Base-by-base conservation (phyloP, 2,888 invertebrate genomes). In the Lissocephala sabroskyi region DNA sequence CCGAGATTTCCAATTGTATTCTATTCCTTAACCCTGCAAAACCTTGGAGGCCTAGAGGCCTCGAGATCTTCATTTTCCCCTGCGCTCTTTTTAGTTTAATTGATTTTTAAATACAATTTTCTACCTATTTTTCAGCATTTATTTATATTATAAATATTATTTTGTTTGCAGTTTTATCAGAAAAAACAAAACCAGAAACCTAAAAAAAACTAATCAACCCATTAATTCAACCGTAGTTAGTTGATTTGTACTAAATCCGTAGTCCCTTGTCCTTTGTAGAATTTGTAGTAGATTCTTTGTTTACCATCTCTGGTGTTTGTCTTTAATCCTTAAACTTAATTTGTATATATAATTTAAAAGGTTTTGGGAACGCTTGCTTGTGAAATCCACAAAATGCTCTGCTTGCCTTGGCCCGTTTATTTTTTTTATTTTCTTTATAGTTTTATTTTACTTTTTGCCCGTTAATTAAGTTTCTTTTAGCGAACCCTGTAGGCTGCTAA, bases 331-430 rank as follows among this genome's bases (percentile, higher is more conserved):
- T 39, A 29, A 55, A 43, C 54, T 58, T 58, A 41, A 53, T 52
- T 42, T 50, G 41, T 49, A 14, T 52, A 42, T 42, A 46, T 58
- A 26, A 13, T 23, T 39, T 16, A 28, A 18, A 26, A 17, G 37
- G 47, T 62, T 59, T 62, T 51, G 59, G 57, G 67, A 57, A 49
- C 40, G 42, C 58, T 64, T 65, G 26, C 30, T 35, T 48, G 35
- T 39, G 49, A 36, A 45, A 45, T 35, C 4, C 37, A 35, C 9
- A 26, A 44, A 40, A 37, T 13, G 26, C 19, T 48, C 29, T 47
- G 51, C 52, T 45, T 45, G 37, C 47, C 86, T 85, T 85, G 86
- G 85, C 81, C 83, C 80, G 83, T 23, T 23, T 23, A 45, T 26
- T 47, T 5, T 51, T 45, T 46, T 37, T 26, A 49, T 39, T 14